Percentiles rank a stretch among this genome's conserved stretches.
phyloP scores from a whole-genome alignment of 2,113 vertebrate genomes.

The Sisor rabdophorus region DNA sequence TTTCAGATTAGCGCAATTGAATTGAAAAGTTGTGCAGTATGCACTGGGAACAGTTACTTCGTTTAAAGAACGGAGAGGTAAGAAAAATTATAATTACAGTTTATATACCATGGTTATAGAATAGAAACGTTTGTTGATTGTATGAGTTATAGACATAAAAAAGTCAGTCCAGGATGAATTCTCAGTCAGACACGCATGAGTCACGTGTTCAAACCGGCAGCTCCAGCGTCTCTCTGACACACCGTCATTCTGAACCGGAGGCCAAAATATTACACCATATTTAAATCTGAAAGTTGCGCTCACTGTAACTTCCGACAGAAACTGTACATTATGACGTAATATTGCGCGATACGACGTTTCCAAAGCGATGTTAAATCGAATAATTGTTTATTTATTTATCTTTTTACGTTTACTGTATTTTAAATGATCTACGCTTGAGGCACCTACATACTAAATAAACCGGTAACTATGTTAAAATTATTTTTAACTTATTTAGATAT shows the following conservation, averaged over 20 bases:
- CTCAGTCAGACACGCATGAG: not conserved
- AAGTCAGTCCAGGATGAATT: not conserved
- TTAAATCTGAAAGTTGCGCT: not conserved
- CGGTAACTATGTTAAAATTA: too few species aligned
- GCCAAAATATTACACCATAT: not conserved
- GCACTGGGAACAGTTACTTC: conserved; percentile 72
- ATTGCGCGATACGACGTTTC: not conserved
- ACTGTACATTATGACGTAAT: not conserved
- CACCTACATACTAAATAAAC: too few species aligned
- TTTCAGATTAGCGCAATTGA: conserved; percentile 35
- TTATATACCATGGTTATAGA: not conserved
- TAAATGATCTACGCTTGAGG: too few species aligned
- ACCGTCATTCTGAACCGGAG: not conserved
- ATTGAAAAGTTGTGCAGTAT: conserved; percentile 52
- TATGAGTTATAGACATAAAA: not conserved
- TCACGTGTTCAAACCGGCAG: not conserved
- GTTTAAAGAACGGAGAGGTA: conserved; percentile 68
- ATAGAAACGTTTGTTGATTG: too few species aligned
- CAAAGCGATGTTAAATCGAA: not conserved
- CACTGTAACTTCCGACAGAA: not conserved
- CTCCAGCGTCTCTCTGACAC: not conserved
- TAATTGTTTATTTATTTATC: too few species aligned
- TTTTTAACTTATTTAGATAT: too few species aligned
- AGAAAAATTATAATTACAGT: conserved; percentile 34
- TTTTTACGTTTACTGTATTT: too few species aligned